phyloP scores from a whole-genome alignment of 2,797 vertebrate species.

The Anguilla anguilla region DNA sequence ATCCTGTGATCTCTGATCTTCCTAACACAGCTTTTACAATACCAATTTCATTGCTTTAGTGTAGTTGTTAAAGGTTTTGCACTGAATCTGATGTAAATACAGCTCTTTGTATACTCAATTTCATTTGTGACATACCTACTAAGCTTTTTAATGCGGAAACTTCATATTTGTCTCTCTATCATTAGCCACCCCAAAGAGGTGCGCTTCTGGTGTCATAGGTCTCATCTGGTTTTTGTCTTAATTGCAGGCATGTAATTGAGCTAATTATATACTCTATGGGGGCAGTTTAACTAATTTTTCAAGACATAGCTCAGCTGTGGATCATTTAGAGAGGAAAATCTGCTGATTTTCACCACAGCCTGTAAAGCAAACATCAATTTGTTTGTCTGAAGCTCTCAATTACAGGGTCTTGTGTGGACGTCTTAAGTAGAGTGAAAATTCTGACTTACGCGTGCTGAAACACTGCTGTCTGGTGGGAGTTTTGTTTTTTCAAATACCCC shows the following conservation, averaged over 20 bases:
- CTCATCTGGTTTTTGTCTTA: conserved; percentile 44
- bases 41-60: neutral
- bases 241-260: conserved; percentile 25
- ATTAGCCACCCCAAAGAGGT: conserved; percentile 33
- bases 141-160: neutral
- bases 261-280: conserved; percentile 43
- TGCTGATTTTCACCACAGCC: conserved; percentile 27
- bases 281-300: conserved; percentile 38
- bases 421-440: conserved; percentile 31
- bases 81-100: neutral
- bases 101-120: neutral
- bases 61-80: neutral
- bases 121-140: neutral
- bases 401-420: conserved; percentile 26
- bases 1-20: neutral
- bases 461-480: conserved; percentile 15
- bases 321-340: conserved; percentile 33
- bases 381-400: conserved; percentile 29
- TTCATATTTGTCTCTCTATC: conserved; percentile 29
- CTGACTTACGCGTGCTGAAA: conserved; percentile 2
- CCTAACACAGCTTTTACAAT: neutral
- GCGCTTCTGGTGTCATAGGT: conserved; percentile 30
- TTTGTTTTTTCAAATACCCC: neutral
- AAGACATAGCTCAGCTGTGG: conserved; percentile 29
- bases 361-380: conserved; percentile 46